A percentile compares a stretch with the other conserved stretches of the same genome.
These are phyloP conservation scores for Drosophila vallismaia DNA, from an alignment of 2,888 invertebrate species.

Conservation along the genomic window DNA sequence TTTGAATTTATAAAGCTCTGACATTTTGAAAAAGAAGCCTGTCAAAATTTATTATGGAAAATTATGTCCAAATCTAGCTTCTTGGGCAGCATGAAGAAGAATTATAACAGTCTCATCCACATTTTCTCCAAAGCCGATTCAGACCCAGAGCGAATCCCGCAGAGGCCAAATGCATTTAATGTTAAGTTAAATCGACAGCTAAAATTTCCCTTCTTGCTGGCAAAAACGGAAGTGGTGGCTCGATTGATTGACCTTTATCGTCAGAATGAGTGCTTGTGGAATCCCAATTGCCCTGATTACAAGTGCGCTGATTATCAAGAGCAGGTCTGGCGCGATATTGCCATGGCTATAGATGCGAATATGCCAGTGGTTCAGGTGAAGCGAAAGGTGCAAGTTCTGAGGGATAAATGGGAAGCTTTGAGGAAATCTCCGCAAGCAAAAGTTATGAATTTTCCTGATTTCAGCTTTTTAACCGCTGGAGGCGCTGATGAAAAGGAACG, in stretches of 20 bases:
- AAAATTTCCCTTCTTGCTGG: not conserved
- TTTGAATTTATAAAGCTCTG: not conserved
- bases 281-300: conserved; percentile 21
- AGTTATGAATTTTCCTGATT: conserved; percentile 8
- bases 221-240: conserved; percentile 3
- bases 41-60: not conserved
- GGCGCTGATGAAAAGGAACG: not conserved
- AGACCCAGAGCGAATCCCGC: not conserved
- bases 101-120: conserved; percentile 6
- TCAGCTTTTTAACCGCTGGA: conserved; percentile 1
- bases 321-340: conserved; percentile 16
- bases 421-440: not conserved
- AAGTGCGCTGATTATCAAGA: conserved; percentile 10
- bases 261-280: conserved; percentile 22
- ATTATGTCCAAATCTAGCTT: conserved; percentile 11
- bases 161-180: conserved; percentile 11
- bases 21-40: not conserved
- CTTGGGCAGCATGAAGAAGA: conserved; percentile 8
- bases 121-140: conserved; percentile 10
- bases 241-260: conserved; percentile 14
- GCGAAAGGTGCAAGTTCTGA: conserved; percentile 9
- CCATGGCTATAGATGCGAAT: conserved; percentile 9
- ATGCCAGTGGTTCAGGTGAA: conserved; percentile 19
- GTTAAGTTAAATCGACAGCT: not conserved
- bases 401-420: conserved; percentile 9